These are phyloP conservation scores for Gymnogyps californianus DNA, from an alignment of 2,113 vertebrate species.

Conservation along the genomic window DNA sequence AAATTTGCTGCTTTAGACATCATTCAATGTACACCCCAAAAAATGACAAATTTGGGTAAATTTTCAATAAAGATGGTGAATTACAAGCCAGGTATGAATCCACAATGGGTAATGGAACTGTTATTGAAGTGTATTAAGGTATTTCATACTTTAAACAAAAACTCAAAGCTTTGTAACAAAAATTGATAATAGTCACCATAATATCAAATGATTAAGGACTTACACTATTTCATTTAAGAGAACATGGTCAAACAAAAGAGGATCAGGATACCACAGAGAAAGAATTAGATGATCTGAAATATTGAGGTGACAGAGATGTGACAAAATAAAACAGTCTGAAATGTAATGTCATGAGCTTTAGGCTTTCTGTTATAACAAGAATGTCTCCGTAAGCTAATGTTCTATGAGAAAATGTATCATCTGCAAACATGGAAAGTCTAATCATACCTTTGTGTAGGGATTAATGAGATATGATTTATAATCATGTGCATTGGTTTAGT, in stretches of 20 bases:
- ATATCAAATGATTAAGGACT: background rate
- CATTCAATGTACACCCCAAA: background rate
- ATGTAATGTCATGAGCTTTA: background rate
- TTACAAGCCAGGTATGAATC: background rate
- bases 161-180: background rate
- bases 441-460: background rate
- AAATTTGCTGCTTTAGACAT: background rate
- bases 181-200: background rate
- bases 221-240: background rate
- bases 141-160: background rate
- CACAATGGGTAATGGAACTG: background rate
- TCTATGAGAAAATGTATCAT: background rate
- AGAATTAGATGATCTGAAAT: background rate
- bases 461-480: background rate
- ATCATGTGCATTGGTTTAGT: background rate
- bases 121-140: background rate
- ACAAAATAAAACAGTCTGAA: background rate
- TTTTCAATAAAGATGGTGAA: background rate
- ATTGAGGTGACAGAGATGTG: background rate
- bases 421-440: background rate
- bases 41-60: background rate
- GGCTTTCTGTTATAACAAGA: background rate
- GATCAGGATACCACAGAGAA: background rate
- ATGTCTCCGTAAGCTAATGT: background rate
- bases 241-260: background rate